A percentile compares a stretch with the other conserved stretches of the same genome.
These are phyloP conservation scores for Phocoena phocoena DNA, from an alignment of 2,113 vertebrate genomes.

Conservation along the genomic window DNA sequence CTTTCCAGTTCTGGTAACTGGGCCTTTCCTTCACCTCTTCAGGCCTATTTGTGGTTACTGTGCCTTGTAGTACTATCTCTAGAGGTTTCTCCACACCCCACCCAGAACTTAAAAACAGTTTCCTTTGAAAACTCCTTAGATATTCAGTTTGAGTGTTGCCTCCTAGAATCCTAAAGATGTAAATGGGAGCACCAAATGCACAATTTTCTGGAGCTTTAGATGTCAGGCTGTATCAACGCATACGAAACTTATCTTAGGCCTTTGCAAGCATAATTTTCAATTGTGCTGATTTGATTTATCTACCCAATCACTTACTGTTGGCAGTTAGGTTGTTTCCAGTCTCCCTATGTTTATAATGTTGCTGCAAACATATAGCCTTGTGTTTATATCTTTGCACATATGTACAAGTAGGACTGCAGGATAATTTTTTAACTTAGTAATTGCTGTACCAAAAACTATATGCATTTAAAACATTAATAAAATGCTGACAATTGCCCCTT, in stretches of 20 bases:
- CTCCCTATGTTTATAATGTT: neutral
- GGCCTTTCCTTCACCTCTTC: neutral
- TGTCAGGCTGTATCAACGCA: neutral
- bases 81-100: neutral
- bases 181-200: neutral
- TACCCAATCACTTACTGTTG: neutral
- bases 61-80: neutral
- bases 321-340: neutral
- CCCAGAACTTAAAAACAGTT: neutral
- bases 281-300: neutral
- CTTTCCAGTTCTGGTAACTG: neutral
- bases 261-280: neutral
- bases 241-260: neutral
- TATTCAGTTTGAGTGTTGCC: neutral
- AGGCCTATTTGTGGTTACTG: neutral
- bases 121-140: neutral
- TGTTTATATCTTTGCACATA: neutral
- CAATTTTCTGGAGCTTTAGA: neutral
- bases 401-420: neutral
- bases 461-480: neutral
- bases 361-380: neutral
- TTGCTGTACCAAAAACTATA: neutral
- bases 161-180: neutral
- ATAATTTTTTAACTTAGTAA: neutral
- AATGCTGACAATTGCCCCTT: neutral